Evolutionary conservation across 2,797 vertebrate species (phyloP).

Genomic region (Pachyuromys duprasi): DNA sequence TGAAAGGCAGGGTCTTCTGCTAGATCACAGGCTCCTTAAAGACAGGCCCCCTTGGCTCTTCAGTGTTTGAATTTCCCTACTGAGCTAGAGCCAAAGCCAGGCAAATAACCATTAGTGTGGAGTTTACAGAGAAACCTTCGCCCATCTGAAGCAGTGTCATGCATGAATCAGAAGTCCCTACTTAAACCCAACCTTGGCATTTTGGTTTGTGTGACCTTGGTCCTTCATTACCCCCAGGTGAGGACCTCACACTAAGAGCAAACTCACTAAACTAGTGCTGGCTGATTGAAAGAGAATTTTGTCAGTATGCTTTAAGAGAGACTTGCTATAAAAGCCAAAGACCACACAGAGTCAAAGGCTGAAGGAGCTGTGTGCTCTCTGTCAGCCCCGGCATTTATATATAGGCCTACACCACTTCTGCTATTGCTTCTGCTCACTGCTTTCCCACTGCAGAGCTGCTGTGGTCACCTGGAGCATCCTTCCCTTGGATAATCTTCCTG

Average conservation of each 20-base stretch:
- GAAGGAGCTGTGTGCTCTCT: neutral
- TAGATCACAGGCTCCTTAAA: neutral
- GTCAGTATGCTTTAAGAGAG: neutral
- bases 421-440: neutral
- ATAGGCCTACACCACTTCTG: fast-evolving
- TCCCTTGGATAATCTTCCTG: neutral
- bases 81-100: neutral
- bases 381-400: fast-evolving
- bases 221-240: neutral
- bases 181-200: neutral
- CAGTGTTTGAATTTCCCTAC: neutral
- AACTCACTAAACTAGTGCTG: neutral
- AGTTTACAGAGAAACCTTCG: neutral
- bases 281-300: conserved; percentile 3
- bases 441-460: neutral
- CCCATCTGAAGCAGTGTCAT: neutral
- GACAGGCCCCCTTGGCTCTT: neutral
- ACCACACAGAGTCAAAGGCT: neutral
- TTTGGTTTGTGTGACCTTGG: neutral
- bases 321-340: neutral
- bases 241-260: neutral
- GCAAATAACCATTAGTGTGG: neutral
- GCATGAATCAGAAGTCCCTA: neutral
- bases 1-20: neutral
- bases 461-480: neutral